These are phyloP conservation scores for Ochotona princeps DNA, from an alignment of 2,113 vertebrate genomes.

Conservation along the genomic window DNA sequence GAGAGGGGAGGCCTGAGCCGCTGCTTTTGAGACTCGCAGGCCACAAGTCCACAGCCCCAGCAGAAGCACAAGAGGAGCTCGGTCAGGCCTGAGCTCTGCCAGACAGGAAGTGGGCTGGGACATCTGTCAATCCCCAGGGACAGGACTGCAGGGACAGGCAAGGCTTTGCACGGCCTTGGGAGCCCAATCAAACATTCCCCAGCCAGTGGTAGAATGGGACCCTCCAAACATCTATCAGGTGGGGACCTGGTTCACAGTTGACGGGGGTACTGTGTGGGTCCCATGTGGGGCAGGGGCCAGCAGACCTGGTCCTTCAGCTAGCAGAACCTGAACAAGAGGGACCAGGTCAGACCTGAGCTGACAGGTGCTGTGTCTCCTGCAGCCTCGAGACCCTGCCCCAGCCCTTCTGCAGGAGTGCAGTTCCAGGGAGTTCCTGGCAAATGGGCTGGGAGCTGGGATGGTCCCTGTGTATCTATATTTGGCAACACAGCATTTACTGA, in stretches of 20 bases:
- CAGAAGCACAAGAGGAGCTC: background rate
- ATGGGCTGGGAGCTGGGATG: background rate
- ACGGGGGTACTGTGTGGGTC: background rate
- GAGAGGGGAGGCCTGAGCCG: fast-evolving
- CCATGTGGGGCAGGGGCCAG: fast-evolving
- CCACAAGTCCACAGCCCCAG: fast-evolving
- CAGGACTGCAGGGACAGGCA: too few species aligned
- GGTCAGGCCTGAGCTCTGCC: too few species aligned
- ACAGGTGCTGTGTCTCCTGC: fast-evolving
- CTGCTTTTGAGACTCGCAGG: fast-evolving
- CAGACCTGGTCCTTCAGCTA: background rate
- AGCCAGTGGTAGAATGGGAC: fast-evolving
- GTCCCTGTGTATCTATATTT: constrained; percentile 44
- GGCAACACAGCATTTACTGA: constrained; percentile 62
- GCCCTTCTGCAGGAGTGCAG: background rate
- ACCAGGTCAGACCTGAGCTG: fast-evolving
- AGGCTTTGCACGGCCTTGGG: fast-evolving
- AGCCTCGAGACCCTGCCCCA: too few species aligned
- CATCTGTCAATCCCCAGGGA: fast-evolving
- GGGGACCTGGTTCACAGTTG: fast-evolving
- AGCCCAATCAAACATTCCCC: too few species aligned
- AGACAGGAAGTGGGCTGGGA: background rate
- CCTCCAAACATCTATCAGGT: fast-evolving
- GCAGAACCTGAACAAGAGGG: background rate
- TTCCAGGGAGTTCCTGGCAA: background rate